These are phyloP conservation scores for Dipodomys merriami DNA, from an alignment of 2,113 vertebrate species.

Conservation along the genomic window DNA sequence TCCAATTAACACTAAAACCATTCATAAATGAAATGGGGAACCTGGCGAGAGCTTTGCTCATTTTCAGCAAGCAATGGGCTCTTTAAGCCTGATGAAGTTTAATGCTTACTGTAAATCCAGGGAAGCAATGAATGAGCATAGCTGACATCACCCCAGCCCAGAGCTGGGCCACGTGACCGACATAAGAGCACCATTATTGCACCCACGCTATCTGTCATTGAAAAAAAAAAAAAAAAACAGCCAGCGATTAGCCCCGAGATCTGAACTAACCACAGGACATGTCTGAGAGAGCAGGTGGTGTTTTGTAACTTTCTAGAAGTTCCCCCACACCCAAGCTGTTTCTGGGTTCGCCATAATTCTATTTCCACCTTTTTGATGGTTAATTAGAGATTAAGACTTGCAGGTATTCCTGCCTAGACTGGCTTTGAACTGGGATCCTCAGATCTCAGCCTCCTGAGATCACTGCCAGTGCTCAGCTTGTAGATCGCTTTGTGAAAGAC, in stretches of 20 bases:
- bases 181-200: not conserved
- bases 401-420: too few species aligned
- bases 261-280: slow-evolving; percentile 49
- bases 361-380: too few species aligned
- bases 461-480: not conserved
- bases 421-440: too few species aligned
- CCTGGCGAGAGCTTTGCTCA: slow-evolving; percentile 40
- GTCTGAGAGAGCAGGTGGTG: slow-evolving; percentile 8
- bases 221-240: slow-evolving; percentile 44
- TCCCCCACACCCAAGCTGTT: slow-evolving; percentile 51
- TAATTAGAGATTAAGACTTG: too few species aligned
- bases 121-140: slow-evolving; percentile 71
- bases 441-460: not conserved
- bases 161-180: not conserved
- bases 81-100: slow-evolving; percentile 59
- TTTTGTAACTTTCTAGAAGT: slow-evolving; percentile 43
- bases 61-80: slow-evolving; percentile 57
- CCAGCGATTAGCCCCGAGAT: slow-evolving; percentile 52
- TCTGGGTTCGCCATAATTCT: slow-evolving; percentile 28
- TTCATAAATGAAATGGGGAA: slow-evolving; percentile 63
- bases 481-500: not conserved
- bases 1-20: slow-evolving; percentile 56
- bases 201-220: not conserved
- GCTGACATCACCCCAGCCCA: not conserved
- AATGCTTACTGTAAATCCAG: slow-evolving; percentile 58